Percentiles rank a stretch among this genome's conserved stretches.
These are phyloP conservation scores for Mormyrus hasselquistii DNA, from an alignment of 2,797 vertebrate genomes.

Conservation along the genomic window DNA sequence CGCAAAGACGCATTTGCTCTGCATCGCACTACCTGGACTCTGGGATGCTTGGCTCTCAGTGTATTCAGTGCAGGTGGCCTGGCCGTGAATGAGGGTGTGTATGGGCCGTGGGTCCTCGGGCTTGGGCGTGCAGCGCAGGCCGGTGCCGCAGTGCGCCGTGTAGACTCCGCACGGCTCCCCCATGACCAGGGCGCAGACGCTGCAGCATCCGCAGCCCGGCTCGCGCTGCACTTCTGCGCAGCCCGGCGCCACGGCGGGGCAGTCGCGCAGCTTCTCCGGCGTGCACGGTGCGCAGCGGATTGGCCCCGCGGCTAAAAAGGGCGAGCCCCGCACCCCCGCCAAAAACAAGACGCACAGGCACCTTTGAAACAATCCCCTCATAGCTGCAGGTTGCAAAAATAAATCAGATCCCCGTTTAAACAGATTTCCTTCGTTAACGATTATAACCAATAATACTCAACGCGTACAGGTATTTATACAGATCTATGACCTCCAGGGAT, in stretches of 20 bases:
- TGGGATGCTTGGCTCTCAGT: conserved; percentile 50
- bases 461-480: conserved; percentile 67
- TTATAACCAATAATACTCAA: conserved; percentile 51
- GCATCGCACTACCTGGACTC: conserved; percentile 62
- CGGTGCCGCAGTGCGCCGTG: conserved; percentile 77
- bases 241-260: conserved; percentile 66
- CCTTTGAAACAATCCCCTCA: conserved; percentile 48
- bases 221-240: conserved; percentile 72
- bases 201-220: conserved; percentile 85
- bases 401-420: conserved; percentile 36
- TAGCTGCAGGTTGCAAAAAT: conserved; percentile 27
- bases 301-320: conserved; percentile 53
- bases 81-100: conserved; percentile 73
- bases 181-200: conserved; percentile 68
- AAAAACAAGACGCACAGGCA: conserved; percentile 39
- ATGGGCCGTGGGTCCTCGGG: conserved; percentile 72
- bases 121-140: conserved; percentile 72
- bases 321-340: conserved; percentile 34
- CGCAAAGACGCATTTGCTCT: not conserved
- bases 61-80: conserved; percentile 66
- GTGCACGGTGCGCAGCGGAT: conserved; percentile 78
- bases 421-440: conserved; percentile 47
- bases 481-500: conserved; percentile 35
- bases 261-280: conserved; percentile 66
- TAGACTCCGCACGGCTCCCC: conserved; percentile 80